Conservation (phyloP, 2,113 vertebrate species). For the Vireo altiloquus region DNA sequence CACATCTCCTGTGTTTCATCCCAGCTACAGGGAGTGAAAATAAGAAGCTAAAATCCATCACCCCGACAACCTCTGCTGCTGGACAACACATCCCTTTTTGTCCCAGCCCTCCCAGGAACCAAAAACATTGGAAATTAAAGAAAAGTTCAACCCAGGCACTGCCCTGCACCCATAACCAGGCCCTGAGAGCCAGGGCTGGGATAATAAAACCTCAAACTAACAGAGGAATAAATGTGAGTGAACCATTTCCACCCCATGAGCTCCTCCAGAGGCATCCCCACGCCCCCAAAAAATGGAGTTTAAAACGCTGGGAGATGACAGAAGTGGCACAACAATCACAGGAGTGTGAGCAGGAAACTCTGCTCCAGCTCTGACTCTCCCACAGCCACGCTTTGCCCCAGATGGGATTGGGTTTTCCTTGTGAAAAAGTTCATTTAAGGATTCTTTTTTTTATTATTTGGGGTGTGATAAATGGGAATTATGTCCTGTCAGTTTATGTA, state of each 20-base stretch:
- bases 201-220: background rate
- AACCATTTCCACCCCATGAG: background rate
- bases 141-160: background rate
- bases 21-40: no score
- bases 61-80: no score
- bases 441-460: background rate
- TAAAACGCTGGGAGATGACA: background rate
- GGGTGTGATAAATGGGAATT: background rate
- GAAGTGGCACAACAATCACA: background rate
- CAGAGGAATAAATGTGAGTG: background rate
- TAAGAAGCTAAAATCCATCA: no score
- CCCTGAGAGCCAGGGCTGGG: background rate
- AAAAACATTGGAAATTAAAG: background rate
- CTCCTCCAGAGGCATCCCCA: background rate
- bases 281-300: background rate
- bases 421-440: background rate
- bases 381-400: background rate
- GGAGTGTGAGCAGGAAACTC: background rate
- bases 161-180: background rate
- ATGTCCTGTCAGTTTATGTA: background rate
- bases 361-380: background rate
- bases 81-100: conserved; percentile 27
- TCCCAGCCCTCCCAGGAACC: background rate
- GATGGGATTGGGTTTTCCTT: background rate
- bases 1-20: no score